These are phyloP conservation scores for Pygathrix nemaeus DNA, from an alignment of 2,113 vertebrate genomes.

Conservation along the genomic window DNA sequence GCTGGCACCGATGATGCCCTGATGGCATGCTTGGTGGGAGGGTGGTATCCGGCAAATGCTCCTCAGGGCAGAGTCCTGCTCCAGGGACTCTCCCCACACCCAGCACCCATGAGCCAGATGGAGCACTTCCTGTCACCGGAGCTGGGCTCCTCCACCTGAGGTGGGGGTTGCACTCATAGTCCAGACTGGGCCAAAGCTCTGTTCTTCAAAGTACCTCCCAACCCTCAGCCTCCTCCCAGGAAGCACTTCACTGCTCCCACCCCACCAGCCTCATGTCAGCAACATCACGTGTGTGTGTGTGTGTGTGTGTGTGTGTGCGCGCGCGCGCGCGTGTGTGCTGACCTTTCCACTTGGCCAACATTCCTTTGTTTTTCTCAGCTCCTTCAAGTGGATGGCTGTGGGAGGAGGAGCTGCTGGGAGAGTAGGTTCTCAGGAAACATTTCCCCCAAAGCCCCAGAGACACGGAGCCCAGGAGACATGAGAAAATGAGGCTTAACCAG, in stretches of 20 bases:
- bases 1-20: not conserved
- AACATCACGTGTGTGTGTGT: not conserved
- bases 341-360: conserved; percentile 62
- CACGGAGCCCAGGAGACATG: not conserved
- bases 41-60: not conserved
- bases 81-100: not conserved
- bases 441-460: not conserved
- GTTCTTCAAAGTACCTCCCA: not conserved
- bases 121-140: not conserved
- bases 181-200: not conserved
- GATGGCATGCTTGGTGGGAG: not conserved
- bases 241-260: not conserved
- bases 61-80: not conserved
- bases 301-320: fast-evolving
- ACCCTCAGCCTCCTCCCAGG: not conserved
- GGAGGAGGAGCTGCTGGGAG: not conserved
- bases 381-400: not conserved
- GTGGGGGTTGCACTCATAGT: not conserved
- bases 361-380: conserved; percentile 54
- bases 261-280: not conserved
- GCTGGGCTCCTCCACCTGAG: not conserved
- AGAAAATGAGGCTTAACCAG: not conserved
- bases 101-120: not conserved
- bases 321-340: not conserved
- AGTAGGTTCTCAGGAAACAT: not conserved